A percentile compares a stretch with the other conserved stretches of the same genome.
Conservation (phyloP, 2,888 invertebrate genomes). For the Eustalomyia histrio region DNA sequence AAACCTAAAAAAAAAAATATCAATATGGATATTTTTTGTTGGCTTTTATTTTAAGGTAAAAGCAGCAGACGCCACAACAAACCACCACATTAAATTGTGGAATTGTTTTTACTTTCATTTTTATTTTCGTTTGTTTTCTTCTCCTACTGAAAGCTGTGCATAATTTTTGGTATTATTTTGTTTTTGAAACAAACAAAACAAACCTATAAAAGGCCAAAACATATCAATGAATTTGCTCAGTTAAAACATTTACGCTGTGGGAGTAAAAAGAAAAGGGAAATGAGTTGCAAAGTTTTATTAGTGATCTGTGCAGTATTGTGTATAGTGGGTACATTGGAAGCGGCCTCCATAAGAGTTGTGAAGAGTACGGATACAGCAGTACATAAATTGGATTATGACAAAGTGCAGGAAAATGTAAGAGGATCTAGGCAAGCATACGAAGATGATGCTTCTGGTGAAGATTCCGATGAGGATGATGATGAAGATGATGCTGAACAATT, state of each 20-base stretch:
- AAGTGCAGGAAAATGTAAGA: slow-evolving; percentile 31
- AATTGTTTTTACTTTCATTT: slow-evolving; percentile 72
- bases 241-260: slow-evolving; percentile 61
- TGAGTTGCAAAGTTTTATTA: slow-evolving; percentile 47
- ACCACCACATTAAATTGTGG: slow-evolving; percentile 45
- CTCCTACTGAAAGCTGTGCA: slow-evolving; percentile 16
- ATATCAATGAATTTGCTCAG: slow-evolving; percentile 55
- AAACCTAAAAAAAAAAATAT: slow-evolving; percentile 28
- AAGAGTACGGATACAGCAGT: slow-evolving; percentile 28
- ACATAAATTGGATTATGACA: slow-evolving; percentile 38
- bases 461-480: slow-evolving; percentile 71
- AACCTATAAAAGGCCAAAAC: slow-evolving; percentile 64
- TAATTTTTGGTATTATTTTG: neutral
- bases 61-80: slow-evolving; percentile 25
- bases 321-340: slow-evolving; percentile 64
- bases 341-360: slow-evolving; percentile 54
- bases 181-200: slow-evolving; percentile 31
- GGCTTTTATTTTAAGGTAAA: slow-evolving; percentile 54
- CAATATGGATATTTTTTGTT: slow-evolving; percentile 46
- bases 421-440: slow-evolving; percentile 50
- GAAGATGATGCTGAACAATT: slow-evolving; percentile 65
- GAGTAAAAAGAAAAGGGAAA: slow-evolving; percentile 53
- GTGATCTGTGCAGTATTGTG: slow-evolving; percentile 59
- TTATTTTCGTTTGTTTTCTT: slow-evolving; percentile 63
- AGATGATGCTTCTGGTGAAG: slow-evolving; percentile 67